Conservation (phyloP, 2,797 vertebrate species). For the Paramormyrops hopkinsi region DNA sequence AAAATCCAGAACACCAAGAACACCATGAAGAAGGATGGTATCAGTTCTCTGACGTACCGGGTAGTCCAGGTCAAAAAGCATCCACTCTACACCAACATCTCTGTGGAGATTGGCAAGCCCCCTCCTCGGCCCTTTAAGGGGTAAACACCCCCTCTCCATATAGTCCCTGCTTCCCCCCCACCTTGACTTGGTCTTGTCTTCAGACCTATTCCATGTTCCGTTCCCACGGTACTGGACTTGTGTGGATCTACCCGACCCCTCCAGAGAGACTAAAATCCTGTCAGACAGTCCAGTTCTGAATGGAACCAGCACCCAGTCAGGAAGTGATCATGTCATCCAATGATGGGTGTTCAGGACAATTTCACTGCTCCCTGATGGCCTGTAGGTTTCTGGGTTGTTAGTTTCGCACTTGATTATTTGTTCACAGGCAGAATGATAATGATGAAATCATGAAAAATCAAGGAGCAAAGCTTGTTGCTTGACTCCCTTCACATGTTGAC, state of each 20-base stretch:
- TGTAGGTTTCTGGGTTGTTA: not conserved
- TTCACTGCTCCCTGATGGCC: not conserved
- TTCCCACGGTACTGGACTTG: not conserved
- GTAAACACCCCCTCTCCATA: conserved; percentile 43
- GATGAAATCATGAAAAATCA: conserved; percentile 7
- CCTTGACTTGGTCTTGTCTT: not conserved
- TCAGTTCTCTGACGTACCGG: conserved; percentile 86
- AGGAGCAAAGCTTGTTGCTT: not conserved
- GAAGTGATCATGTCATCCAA: not conserved
- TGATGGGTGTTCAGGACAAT: not conserved
- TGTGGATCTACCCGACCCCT: not conserved
- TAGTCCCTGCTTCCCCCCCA: not conserved
- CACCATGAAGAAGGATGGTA: conserved; percentile 95
- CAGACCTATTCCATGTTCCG: not conserved
- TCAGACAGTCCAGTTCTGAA: not conserved
- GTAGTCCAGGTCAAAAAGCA: conserved; percentile 78
- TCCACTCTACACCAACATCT: conserved; percentile 93
- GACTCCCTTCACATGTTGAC: not conserved
- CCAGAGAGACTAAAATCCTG: not conserved
- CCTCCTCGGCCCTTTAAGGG: conserved; percentile 80
- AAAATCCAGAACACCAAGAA: conserved; percentile 99
- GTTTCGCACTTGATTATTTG: not conserved
- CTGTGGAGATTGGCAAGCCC: conserved; percentile 90
- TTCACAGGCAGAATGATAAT: not conserved
- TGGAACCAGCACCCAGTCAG: not conserved